Conservation (phyloP, 2,888 invertebrate species). For the Synergus gifuensis region DNA sequence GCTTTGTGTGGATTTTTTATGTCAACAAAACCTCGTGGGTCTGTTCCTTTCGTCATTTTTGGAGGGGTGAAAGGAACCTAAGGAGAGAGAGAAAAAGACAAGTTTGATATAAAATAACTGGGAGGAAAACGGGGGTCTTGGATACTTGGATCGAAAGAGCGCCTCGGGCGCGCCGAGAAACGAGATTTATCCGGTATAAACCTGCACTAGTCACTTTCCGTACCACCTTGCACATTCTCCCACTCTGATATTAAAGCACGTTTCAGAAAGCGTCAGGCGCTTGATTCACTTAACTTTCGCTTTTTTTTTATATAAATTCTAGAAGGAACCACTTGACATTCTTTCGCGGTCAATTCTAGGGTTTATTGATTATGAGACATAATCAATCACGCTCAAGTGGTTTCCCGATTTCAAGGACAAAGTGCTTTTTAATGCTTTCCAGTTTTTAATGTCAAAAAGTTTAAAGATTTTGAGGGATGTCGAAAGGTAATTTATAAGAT, state of each 20-base stretch:
- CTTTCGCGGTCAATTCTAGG: not conserved
- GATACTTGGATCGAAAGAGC: conserved; percentile 48
- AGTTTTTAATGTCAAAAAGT: too few species aligned
- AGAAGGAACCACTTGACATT: not conserved
- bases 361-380: not conserved
- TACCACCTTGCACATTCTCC: conserved; percentile 62
- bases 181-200: conserved; percentile 74
- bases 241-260: not conserved
- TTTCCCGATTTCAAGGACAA: too few species aligned
- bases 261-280: conserved; percentile 1
- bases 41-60: not conserved
- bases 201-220: conserved; percentile 67
- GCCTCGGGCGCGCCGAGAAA: conserved; percentile 62
- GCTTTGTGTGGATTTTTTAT: too few species aligned
- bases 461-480: too few species aligned
- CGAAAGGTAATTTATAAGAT: too few species aligned
- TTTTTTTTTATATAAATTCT: not conserved
- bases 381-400: too few species aligned
- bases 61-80: too few species aligned
- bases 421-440: too few species aligned
- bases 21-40: not conserved
- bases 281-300: conserved; percentile 10
- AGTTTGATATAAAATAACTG: conserved; percentile 10
- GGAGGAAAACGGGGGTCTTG: not conserved
- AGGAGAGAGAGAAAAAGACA: not conserved